Conservation (phyloP, 2,888 invertebrate genomes). For the Lordiphosa andalusiaca region DNA sequence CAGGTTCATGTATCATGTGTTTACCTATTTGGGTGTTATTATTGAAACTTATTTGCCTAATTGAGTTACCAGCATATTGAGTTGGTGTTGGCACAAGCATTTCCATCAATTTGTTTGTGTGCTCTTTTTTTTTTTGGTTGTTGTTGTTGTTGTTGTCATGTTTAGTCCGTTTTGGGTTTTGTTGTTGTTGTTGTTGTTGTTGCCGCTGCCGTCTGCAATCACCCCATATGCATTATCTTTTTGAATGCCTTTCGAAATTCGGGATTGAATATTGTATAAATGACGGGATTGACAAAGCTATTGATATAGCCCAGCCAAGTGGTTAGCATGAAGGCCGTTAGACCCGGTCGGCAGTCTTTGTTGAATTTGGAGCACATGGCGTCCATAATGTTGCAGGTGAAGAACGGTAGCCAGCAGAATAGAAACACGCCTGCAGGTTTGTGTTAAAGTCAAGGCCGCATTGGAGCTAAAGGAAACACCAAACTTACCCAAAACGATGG, state of each 20-base stretch:
- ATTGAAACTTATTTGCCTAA: conserved; percentile 2
- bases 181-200: conserved; percentile 7
- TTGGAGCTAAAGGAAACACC: conserved; percentile 1
- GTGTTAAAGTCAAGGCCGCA: background rate
- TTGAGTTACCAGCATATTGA: background rate
- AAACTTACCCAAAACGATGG: conserved; percentile 96
- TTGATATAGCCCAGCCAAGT: conserved; percentile 99
- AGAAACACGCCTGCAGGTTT: conserved; percentile 92
- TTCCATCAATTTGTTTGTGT: background rate
- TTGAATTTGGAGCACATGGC: conserved; percentile 95
- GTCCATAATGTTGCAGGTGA: conserved; percentile 98
- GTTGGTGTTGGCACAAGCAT: background rate
- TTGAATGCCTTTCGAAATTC: conserved; percentile 99
- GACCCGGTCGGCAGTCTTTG: conserved; percentile 89
- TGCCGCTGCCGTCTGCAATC: conserved; percentile 61
- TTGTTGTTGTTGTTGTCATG: conserved; percentile 2
- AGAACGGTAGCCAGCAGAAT: conserved; percentile 99
- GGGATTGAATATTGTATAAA: conserved; percentile 97
- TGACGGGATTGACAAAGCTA: conserved; percentile 95
- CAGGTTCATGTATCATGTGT: background rate
- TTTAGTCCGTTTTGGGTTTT: background rate
- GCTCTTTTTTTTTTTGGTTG: background rate
- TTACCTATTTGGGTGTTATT: background rate
- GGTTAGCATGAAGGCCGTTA: conserved; percentile 94
- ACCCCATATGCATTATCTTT: conserved; percentile 89